Conservation (phyloP, 2,888 invertebrate species). For the Octonoba sinensis region DNA sequence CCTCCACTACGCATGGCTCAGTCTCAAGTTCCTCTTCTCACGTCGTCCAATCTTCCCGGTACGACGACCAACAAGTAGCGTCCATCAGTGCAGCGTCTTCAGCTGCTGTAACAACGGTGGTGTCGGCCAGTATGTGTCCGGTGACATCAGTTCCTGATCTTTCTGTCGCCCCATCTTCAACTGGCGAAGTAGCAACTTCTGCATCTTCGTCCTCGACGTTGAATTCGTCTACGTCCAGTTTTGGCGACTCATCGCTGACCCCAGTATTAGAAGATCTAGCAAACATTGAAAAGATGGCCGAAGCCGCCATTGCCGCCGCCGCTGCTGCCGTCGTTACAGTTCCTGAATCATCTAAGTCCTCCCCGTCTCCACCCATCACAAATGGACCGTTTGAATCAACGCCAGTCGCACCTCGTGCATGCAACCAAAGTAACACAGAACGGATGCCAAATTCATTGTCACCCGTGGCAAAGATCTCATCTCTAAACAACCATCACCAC, state of each 20-base stretch:
- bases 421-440: constrained; percentile 44
- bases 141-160: constrained; percentile 57
- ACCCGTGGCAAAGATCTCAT: constrained; percentile 20
- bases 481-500: constrained; percentile 34
- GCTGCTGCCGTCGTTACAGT: constrained; percentile 71
- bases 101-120: constrained; percentile 45
- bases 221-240: constrained; percentile 37
- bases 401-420: constrained; percentile 6
- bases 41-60: constrained; percentile 55
- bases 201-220: constrained; percentile 27
- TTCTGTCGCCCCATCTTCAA: constrained; percentile 14
- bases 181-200: constrained; percentile 10
- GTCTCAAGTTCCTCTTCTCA: constrained; percentile 64
- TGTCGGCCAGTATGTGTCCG: constrained; percentile 56
- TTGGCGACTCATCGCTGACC: constrained; percentile 54
- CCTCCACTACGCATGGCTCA: constrained; percentile 57
- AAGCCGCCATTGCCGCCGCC: constrained; percentile 72
- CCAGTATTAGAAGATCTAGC: constrained; percentile 67
- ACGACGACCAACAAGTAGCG: constrained; percentile 20
- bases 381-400: constrained; percentile 42
- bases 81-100: constrained; percentile 27
- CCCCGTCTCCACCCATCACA: constrained; percentile 43
- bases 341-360: constrained; percentile 44
- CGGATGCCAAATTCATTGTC: constrained; percentile 35
- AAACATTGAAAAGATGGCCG: constrained; percentile 67